A percentile compares a stretch with the other conserved stretches of the same genome.
phyloP scores from a whole-genome alignment of 2,797 vertebrate genomes.

The Rhinatrema bivittatum region DNA sequence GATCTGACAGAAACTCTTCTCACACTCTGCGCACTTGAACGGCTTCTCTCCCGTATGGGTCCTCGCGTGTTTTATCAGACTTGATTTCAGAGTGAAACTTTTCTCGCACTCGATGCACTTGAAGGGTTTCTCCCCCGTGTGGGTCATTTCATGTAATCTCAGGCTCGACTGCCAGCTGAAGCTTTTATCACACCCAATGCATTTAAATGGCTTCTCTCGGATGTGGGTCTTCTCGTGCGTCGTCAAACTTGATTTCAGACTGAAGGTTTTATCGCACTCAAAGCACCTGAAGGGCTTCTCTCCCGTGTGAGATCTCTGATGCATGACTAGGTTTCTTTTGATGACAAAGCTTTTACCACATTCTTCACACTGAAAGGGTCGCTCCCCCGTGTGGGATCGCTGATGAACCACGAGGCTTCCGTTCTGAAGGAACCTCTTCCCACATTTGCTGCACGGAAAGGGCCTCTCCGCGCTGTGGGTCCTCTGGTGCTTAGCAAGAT shows the following conservation, averaged over 20 bases:
- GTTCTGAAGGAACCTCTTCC: neutral
- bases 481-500: slow-evolving; percentile 4
- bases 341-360: slow-evolving; percentile 18
- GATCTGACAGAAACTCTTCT: neutral
- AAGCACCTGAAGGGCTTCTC: neutral
- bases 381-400: slow-evolving; percentile 22
- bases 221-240: neutral
- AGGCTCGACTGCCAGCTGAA: neutral
- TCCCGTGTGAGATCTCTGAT: slow-evolving; percentile 14
- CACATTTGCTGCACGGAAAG: slow-evolving; percentile 4
- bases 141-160: neutral
- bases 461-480: slow-evolving; percentile 6
- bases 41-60: slow-evolving; percentile 1
- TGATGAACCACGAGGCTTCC: slow-evolving; percentile 11
- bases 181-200: neutral
- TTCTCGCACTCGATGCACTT: too few relatives aligned
- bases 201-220: slow-evolving; percentile 1
- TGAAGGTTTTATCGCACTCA: neutral
- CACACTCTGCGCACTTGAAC: neutral
- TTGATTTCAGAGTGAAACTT: too few relatives aligned
- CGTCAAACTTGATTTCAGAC: neutral
- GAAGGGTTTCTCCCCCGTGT: neutral
- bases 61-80: neutral
- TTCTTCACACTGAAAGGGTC: slow-evolving; percentile 13
- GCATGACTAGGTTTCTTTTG: slow-evolving; percentile 7